Conservation (phyloP, 35 echinoderm and acorn worm species). For the Apostichopus californicus region DNA sequence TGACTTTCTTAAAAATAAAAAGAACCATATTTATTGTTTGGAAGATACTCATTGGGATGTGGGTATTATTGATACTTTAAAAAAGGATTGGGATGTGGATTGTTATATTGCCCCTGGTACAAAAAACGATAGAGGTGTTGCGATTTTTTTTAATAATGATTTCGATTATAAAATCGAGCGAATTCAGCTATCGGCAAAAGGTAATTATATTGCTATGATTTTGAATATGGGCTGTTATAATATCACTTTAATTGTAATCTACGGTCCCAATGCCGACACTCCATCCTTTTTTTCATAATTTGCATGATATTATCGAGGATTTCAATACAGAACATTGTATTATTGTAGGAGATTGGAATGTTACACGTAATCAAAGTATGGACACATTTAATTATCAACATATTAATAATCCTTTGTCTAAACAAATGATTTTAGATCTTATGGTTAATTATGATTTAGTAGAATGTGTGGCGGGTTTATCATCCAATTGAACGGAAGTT, state of each 20-base stretch:
- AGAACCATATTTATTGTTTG: conserved; percentile 21
- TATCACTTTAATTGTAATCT: not conserved
- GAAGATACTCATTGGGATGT: conserved; percentile 22
- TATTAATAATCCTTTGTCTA: no score
- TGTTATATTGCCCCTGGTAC: conserved; percentile 16
- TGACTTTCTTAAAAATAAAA: conserved; percentile 26
- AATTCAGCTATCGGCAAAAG: not conserved
- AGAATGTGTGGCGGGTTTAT: no score
- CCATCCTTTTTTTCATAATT: not conserved
- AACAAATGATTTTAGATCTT: no score
- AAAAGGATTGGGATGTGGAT: not conserved
- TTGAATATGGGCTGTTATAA: not conserved
- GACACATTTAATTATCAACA: no score
- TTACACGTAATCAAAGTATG: not conserved
- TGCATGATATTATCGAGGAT: conserved; percentile 4
- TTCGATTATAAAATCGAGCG: not conserved
- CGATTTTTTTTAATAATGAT: conserved; percentile 8
- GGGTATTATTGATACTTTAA: not conserved
- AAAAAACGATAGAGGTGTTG: conserved; percentile 11
- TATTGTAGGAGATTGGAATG: conserved; percentile 28
- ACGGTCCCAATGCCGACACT: not conserved
- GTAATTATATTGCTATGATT: conserved; percentile 8
- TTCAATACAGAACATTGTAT: not conserved
- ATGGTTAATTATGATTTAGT: no score
- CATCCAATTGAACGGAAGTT: no score